These are phyloP conservation scores for Haliclona indistincta DNA, from an alignment of 37 sponge, comb jelly and placozoan genomes.

Conservation along the genomic window DNA sequence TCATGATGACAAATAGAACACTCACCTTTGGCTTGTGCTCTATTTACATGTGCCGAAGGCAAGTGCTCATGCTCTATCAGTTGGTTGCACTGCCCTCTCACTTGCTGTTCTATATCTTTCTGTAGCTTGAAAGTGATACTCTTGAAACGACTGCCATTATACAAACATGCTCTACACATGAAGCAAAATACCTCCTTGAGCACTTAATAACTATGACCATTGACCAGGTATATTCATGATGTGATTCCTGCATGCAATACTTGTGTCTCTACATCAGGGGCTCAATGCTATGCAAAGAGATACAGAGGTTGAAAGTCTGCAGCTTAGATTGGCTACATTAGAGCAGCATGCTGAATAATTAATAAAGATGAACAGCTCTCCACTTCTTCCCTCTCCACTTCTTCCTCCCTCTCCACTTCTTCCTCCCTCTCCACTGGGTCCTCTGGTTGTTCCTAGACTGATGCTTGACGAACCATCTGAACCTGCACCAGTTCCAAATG, in stretches of 20 bases:
- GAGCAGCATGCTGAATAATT: constrained; percentile 53
- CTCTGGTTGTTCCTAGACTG: background rate
- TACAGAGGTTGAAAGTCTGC: constrained; percentile 45
- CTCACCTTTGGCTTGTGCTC: too few species aligned
- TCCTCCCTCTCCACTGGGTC: background rate
- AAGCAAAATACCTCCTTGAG: constrained; percentile 88
- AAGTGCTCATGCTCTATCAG: too few species aligned
- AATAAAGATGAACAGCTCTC: constrained; percentile 49
- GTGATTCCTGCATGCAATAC: too few species aligned
- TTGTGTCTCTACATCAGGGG: too few species aligned
- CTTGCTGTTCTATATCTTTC: background rate
- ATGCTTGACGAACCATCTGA: background rate
- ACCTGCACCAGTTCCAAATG: background rate
- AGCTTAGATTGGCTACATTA: constrained; percentile 41
- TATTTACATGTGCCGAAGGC: too few species aligned
- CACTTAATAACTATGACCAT: constrained; percentile 77
- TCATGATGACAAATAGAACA: too few species aligned
- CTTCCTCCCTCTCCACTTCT: constrained; percentile 4
- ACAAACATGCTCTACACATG: constrained; percentile 54
- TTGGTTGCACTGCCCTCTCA: background rate
- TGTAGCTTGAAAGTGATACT: constrained; percentile 76
- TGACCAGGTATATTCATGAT: too few species aligned
- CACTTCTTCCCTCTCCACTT: too few species aligned
- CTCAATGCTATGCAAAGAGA: constrained; percentile 41
- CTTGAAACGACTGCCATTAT: constrained; percentile 73